Base-by-base conservation (phyloP, 1,140 invertebrate genomes). In the Charaxes varanes region DNA sequence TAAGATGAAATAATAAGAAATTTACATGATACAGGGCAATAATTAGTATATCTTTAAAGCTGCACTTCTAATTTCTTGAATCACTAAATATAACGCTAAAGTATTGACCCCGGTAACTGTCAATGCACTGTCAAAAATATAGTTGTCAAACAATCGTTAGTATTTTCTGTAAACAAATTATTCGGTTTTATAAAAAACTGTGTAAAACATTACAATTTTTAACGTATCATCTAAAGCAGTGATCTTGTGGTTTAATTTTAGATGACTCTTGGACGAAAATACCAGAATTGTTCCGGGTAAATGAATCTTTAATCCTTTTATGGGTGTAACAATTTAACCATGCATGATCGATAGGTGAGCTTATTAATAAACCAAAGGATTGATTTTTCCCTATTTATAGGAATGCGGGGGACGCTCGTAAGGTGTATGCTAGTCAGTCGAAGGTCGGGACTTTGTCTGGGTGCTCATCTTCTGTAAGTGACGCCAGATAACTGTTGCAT, bases 401-500 rank as follows among this genome's bases (percentile, higher is more conserved):
- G 71, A 82, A 80, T 82, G 78, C 69, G 62, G 78, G 78, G 70
- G 78, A 80, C 26, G 55, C 63, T 66, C 74, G 76, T 56, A 82
- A 82, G 67, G 69, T 70, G 58, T 82, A 77, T 76, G 53, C 65
- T 82, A 76, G 58, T 60, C 78, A 85, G 72, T 82, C 74, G 52
- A 84, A 85, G 73, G 73, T 70, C 52, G 81, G 79, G 41, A 82
- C 71, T 63, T 74, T 84, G n/a, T 85, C 84, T 21, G 80, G 79
- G 52, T 85, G 84, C 61, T 85, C 84, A 36, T 85, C 84, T 60
- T 84, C 84, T 40, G 84, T 84, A 78, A 78, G 76, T 83, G 58
- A 6, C 37, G 42, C 31, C 56, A 41, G 41, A 19, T 30, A 45
- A 32, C 27, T 13, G 18, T 27, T 40, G 27, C 28, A 21, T 46